These are phyloP conservation scores for Lasioglossum vierecki DNA, from an alignment of 2,888 invertebrate genomes.

Conservation along the genomic window DNA sequence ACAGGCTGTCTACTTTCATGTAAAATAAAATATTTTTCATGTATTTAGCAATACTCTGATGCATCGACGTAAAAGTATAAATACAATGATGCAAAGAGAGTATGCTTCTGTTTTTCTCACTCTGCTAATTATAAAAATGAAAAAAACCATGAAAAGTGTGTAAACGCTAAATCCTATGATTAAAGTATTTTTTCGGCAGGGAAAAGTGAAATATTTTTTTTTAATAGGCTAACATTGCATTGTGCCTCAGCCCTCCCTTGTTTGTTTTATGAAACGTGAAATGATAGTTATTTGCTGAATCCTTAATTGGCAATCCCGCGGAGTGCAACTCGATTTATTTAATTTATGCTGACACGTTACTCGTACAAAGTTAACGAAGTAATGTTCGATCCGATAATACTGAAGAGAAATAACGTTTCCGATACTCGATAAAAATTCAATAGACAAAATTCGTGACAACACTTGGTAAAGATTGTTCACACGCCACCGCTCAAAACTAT, in stretches of 20 bases:
- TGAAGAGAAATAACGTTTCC: background rate
- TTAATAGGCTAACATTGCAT: background rate
- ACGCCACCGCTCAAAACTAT: background rate
- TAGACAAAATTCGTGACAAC: background rate
- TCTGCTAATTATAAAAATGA: background rate
- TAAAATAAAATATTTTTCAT: too few species aligned
- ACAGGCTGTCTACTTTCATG: too few species aligned
- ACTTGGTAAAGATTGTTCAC: background rate
- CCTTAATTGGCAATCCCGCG: conserved; percentile 21
- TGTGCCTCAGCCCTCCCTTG: background rate
- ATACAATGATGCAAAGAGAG: too few species aligned
- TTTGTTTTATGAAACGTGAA: conserved; percentile 12
- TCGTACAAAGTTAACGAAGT: background rate
- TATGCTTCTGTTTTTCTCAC: too few species aligned
- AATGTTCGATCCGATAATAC: background rate
- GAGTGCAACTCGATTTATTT: conserved; percentile 23
- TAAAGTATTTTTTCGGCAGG: background rate
- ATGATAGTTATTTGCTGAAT: conserved; percentile 20
- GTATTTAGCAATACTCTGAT: too few species aligned
- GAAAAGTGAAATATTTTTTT: background rate
- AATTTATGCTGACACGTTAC: conserved; percentile 23
- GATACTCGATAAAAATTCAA: background rate
- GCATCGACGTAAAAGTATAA: too few species aligned
- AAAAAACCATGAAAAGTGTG: background rate
- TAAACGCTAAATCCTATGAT: background rate